A percentile compares a stretch with the other conserved stretches of the same genome.
These are phyloP conservation scores for Eutrigla gurnardus DNA, from an alignment of 2,797 vertebrate species.

Conservation along the genomic window DNA sequence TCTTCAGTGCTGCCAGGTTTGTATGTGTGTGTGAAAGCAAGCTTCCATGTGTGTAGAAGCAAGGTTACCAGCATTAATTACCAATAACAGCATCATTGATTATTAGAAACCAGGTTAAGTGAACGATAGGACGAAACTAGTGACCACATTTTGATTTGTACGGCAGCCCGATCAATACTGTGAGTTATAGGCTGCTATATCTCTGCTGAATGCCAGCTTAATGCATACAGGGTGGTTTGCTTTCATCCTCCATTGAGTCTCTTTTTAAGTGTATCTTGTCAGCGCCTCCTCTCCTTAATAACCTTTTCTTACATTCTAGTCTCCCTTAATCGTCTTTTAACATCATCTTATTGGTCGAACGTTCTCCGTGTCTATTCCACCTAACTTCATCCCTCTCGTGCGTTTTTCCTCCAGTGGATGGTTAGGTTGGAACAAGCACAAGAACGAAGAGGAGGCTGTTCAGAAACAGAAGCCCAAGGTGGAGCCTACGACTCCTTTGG, in stretches of 20 bases:
- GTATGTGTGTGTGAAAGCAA: slow-evolving; percentile 16
- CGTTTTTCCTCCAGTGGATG: slow-evolving; percentile 87
- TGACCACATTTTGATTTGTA: background rate
- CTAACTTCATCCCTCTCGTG: background rate
- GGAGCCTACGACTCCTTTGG: slow-evolving; percentile 92
- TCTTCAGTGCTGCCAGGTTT: slow-evolving; percentile 97
- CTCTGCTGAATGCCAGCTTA: background rate
- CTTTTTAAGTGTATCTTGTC: background rate
- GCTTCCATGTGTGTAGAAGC: background rate
- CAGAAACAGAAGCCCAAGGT: slow-evolving; percentile 97
- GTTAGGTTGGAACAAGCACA: slow-evolving; percentile 94
- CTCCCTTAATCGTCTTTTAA: background rate
- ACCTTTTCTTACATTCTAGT: no score
- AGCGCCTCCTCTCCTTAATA: background rate
- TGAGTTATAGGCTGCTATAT: slow-evolving; percentile 1
- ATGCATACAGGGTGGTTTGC: slow-evolving; percentile 2
- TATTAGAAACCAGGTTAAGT: background rate
- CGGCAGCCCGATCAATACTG: slow-evolving; percentile 18
- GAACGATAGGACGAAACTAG: background rate
- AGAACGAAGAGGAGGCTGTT: slow-evolving; percentile 90
- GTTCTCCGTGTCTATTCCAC: background rate
- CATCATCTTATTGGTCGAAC: background rate
- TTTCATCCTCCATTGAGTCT: background rate
- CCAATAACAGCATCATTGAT: no score
- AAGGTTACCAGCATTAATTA: background rate